Conservation (phyloP, 2,888 invertebrate species). For the Drosophila peninsularis region DNA sequence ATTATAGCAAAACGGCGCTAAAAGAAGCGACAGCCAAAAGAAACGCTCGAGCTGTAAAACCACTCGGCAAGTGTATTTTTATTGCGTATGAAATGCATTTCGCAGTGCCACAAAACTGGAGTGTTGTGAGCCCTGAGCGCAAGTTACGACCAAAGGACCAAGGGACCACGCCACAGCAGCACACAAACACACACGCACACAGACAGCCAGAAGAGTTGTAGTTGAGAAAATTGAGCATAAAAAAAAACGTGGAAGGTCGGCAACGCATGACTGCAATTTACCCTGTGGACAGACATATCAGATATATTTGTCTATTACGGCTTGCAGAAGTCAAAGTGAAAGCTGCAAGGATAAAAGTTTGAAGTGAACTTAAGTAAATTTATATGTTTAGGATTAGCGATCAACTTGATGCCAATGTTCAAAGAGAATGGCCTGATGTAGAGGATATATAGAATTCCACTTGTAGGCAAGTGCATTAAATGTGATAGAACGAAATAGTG, state of each 20-base stretch:
- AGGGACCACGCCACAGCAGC: slow-evolving; percentile 35
- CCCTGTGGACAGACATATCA: slow-evolving; percentile 1
- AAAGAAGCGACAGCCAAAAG: slow-evolving; percentile 49
- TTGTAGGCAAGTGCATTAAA: too few species aligned
- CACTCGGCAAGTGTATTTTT: slow-evolving; percentile 75
- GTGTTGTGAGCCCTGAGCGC: slow-evolving; percentile 69
- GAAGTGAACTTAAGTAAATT: not conserved
- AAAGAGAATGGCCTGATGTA: too few species aligned
- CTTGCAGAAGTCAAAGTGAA: not conserved
- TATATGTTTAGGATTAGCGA: not conserved
- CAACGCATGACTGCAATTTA: slow-evolving; percentile 3
- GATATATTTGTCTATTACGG: not conserved
- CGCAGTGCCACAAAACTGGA: slow-evolving; percentile 78
- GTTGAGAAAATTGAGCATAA: slow-evolving; percentile 20
- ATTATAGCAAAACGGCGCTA: slow-evolving; percentile 69
- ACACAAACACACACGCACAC: slow-evolving; percentile 15
- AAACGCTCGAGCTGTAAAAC: slow-evolving; percentile 67
- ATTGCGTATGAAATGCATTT: slow-evolving; percentile 79
- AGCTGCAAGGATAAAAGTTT: not conserved
- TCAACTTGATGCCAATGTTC: too few species aligned
- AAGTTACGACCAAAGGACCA: slow-evolving; percentile 72
- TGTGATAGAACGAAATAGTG: too few species aligned
- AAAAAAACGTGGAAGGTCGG: not conserved
- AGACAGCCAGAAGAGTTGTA: slow-evolving; percentile 27
- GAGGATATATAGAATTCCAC: too few species aligned